These are phyloP conservation scores for Fundulus diaphanus DNA, from an alignment of 2,797 vertebrate genomes.

Conservation along the genomic window DNA sequence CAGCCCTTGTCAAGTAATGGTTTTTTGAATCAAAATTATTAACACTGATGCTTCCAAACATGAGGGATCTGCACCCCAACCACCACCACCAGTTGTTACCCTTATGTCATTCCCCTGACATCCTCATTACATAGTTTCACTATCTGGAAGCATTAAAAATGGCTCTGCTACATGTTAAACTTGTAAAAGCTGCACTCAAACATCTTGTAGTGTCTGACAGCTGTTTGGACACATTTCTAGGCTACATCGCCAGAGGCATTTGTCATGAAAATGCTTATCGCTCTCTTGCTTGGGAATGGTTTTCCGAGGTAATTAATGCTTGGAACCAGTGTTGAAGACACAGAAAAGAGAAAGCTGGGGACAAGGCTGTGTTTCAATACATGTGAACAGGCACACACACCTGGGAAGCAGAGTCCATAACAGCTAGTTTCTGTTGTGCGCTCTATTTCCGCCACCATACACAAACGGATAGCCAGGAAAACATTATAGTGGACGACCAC, in stretches of 20 bases:
- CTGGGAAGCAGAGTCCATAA: neutral
- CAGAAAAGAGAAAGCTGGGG: conserved; percentile 57
- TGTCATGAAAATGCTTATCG: conserved; percentile 45
- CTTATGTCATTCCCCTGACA: conserved; percentile 9
- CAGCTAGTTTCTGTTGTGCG: too few relatives aligned
- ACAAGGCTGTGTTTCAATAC: conserved; percentile 26
- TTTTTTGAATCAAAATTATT: too few relatives aligned
- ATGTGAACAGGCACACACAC: conserved; percentile 4
- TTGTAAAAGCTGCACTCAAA: conserved; percentile 51
- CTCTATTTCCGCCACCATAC: too few relatives aligned
- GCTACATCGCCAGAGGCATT: conserved; percentile 41
- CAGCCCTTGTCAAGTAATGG: too few relatives aligned
- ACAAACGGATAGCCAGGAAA: too few relatives aligned
- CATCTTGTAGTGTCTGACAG: conserved; percentile 35
- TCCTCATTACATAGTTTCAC: conserved; percentile 5
- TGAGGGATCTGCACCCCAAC: too few relatives aligned
- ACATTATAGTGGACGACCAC: too few relatives aligned
- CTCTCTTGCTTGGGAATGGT: conserved; percentile 54
- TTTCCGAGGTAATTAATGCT: conserved; percentile 73
- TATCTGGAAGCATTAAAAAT: conserved; percentile 31
- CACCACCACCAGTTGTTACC: neutral
- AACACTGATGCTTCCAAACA: too few relatives aligned
- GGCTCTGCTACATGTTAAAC: conserved; percentile 29
- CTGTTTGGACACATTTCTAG: conserved; percentile 37
- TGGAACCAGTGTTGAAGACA: conserved; percentile 49